phyloP scores from a whole-genome alignment of 2,113 vertebrate species.

The Rostratula benghalensis region DNA sequence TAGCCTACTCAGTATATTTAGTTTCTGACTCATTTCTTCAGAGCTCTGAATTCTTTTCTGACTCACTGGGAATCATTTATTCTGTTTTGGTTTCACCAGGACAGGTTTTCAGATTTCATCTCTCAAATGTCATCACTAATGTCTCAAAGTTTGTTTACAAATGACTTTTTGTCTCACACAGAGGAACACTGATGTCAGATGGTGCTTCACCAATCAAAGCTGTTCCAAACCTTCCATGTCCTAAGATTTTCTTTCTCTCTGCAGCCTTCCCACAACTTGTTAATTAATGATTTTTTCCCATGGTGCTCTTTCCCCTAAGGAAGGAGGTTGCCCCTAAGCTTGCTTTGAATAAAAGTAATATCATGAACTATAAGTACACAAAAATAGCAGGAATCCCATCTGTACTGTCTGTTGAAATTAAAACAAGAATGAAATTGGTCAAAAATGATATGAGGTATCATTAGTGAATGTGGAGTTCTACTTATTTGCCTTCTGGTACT shows the following conservation, averaged over 20 bases:
- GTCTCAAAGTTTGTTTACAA: conserved; percentile 56
- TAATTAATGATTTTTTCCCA: background rate
- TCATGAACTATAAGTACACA: background rate
- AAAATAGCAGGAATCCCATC: background rate
- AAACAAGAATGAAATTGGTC: background rate
- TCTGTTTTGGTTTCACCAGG: conserved; percentile 59
- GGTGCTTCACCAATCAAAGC: background rate
- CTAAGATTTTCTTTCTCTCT: background rate
- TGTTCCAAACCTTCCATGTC: background rate
- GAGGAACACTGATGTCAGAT: background rate
- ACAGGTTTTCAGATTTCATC: conserved; percentile 61
- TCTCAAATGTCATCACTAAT: conserved; percentile 59
- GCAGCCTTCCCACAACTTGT: background rate
- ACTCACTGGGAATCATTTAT: conserved; percentile 71
- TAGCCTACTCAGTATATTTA: conserved; percentile 70
- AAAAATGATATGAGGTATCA: background rate
- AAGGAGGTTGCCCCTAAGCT: background rate
- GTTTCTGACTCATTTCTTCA: conserved; percentile 78
- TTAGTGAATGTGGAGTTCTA: background rate
- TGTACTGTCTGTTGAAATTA: background rate
- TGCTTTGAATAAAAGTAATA: background rate
- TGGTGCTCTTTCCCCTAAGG: background rate
- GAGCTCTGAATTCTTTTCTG: conserved; percentile 62
- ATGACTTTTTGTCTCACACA: conserved; percentile 39
- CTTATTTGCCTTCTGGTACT: background rate